phyloP scores from a whole-genome alignment of 2,888 invertebrate genomes.

The Arctia plantaginis region DNA sequence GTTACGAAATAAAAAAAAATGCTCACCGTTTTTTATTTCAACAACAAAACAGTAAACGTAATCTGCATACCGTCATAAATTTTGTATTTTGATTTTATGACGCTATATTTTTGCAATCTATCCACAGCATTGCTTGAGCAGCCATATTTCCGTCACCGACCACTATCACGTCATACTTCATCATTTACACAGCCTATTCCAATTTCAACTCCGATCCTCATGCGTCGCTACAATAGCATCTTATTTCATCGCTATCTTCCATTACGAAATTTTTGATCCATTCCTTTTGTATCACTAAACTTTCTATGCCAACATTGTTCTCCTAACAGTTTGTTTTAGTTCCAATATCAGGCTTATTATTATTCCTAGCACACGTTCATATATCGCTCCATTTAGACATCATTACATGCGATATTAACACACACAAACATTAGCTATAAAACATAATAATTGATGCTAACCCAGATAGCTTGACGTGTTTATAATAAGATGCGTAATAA shows the following conservation, averaged over 20 bases:
- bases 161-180: slow-evolving; percentile 21
- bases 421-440: slow-evolving; percentile 19
- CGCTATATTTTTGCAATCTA: slow-evolving; percentile 9
- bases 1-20: neutral
- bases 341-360: slow-evolving; percentile 7
- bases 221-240: slow-evolving; percentile 20
- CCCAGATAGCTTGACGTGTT: slow-evolving; percentile 13
- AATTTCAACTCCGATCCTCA: slow-evolving; percentile 19
- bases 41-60: neutral
- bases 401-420: slow-evolving; percentile 31
- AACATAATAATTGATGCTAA: slow-evolving; percentile 23
- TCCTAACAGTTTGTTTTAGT: slow-evolving; percentile 16
- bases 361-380: slow-evolving; percentile 26
- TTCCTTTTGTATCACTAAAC: slow-evolving; percentile 9
- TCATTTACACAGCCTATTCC: slow-evolving; percentile 12
- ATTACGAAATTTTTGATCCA: slow-evolving; percentile 13
- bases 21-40: neutral
- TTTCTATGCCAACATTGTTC: slow-evolving; percentile 9
- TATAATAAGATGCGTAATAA: slow-evolving; percentile 20
- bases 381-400: slow-evolving; percentile 26
- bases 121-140: slow-evolving; percentile 15
- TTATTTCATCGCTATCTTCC: slow-evolving; percentile 21
- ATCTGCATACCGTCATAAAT: slow-evolving; percentile 3
- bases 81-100: slow-evolving; percentile 1
- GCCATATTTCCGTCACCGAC: slow-evolving; percentile 21